Base-by-base conservation (phyloP, 2,797 vertebrate genomes). In the Eupleurogrammus muticus region DNA sequence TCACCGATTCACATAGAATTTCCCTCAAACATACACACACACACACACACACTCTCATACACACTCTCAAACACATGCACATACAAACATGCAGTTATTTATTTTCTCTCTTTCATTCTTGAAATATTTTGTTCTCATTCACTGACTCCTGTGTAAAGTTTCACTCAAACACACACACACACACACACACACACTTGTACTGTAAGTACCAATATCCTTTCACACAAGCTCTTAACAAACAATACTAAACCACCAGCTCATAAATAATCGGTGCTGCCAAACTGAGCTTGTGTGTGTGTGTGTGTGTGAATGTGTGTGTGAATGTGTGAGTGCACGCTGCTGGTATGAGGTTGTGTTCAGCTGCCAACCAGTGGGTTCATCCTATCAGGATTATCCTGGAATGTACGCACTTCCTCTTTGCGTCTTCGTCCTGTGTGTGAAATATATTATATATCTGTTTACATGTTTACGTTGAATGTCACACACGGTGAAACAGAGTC, bases 321-420 rank as follows among this genome's bases (percentile, higher is more conserved):
- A 61, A 62, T 19, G 34, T 46, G 64, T 55, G 64, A 58, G 66
- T 68, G 61, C n/a, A n/a, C n/a, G n/a, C n/a, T 74, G 70, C 75
- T 68, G 73, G 65, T 69, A 49, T 79, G 77, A 67, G 70, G 66
- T 65, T 67, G 44, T 66, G 60, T 84, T 63, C 78, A 79, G 75
- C 83, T 59, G 23, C 52, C 19, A 69, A 62, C 72, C 80, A 71
- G 32, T 64, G 66, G 64, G 48, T 80, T 50, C 66, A 75, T 87
- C 79, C 75, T 83, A 75, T 85, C 79, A 70, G 90, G 89, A 92
- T 92, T 91, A 92, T 64, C 12, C 63, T 77, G 90, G 88, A 89
- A 92, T 92, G 87, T 82, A 75, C 74, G 75, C 75, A 77, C 80
- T 90, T 89, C 89, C 86, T 88, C 73, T 77, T 54, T 20, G 58